Evolutionary conservation across 2,113 vertebrate species (phyloP).

Genomic region (Psilopogon haemacephalus): DNA sequence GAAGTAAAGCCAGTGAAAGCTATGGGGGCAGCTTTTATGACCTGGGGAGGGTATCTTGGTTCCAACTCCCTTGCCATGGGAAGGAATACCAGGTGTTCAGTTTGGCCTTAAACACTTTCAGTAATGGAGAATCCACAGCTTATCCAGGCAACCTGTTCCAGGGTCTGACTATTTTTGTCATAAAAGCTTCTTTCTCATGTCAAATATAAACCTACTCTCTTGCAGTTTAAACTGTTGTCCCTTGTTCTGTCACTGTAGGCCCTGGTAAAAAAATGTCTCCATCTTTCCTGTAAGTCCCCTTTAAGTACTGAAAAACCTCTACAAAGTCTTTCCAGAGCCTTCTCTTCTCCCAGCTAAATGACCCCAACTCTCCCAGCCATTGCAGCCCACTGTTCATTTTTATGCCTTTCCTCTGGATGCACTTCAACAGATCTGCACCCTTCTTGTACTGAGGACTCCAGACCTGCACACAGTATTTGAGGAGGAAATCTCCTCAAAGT

Average conservation of each 20-base stretch:
- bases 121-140: no score
- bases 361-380: accelerated
- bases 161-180: no score
- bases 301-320: background rate
- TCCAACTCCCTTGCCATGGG: background rate
- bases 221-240: no score
- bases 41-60: background rate
- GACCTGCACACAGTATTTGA: background rate
- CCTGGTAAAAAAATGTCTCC: background rate
- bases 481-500: background rate
- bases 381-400: background rate
- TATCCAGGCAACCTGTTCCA: no score
- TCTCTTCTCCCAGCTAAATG: background rate
- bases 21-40: background rate
- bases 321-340: no score
- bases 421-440: background rate
- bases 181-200: no score
- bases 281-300: background rate
- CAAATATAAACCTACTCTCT: no score
- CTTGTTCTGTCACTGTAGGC: background rate
- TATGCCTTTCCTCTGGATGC: background rate
- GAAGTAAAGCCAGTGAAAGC: background rate
- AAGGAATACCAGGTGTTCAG: background rate
- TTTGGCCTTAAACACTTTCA: background rate
- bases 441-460: background rate